Conservation (phyloP, 92 coral and sea anemone species). For the Chrysogorgia sp. region DNA sequence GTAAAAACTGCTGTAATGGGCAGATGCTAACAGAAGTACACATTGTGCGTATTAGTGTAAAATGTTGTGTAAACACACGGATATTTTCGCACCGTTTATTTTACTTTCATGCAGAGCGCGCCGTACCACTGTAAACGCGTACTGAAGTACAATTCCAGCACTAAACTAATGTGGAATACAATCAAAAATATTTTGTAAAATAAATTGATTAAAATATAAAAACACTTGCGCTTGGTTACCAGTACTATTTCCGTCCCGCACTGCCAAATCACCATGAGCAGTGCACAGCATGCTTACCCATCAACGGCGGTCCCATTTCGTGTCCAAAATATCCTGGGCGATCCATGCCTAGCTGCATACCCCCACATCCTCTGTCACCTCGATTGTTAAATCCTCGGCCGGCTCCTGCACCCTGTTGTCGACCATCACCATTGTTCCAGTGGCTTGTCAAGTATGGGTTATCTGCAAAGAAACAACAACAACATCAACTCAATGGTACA, state of each 20-base stretch:
- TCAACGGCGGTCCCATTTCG: constrained; percentile 88
- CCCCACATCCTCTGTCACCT: constrained; percentile 86
- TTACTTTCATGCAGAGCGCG: too few species aligned
- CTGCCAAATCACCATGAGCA: too few species aligned
- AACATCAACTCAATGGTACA: not conserved
- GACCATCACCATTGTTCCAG: constrained; percentile 54
- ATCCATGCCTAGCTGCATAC: constrained; percentile 90
- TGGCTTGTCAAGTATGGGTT: constrained; percentile 66
- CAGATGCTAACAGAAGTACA: too few species aligned
- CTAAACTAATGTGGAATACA: too few species aligned
- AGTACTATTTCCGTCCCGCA: constrained; percentile 2
- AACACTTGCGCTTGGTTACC: not conserved
- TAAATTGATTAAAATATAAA: too few species aligned
- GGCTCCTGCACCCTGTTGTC: constrained; percentile 62
- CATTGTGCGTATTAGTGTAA: too few species aligned
- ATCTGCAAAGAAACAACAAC: constrained; percentile 35
- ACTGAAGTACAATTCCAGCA: too few species aligned
- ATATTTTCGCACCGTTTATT: too few species aligned
- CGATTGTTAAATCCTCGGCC: constrained; percentile 75
- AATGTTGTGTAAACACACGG: too few species aligned
- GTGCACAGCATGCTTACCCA: constrained; percentile 65
- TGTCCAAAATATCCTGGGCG: constrained; percentile 74
- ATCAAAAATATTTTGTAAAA: too few species aligned
- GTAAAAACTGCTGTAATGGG: too few species aligned
- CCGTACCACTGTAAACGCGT: too few species aligned